phyloP scores from a whole-genome alignment of 2,797 vertebrate species.

The Dallia pectoralis region DNA sequence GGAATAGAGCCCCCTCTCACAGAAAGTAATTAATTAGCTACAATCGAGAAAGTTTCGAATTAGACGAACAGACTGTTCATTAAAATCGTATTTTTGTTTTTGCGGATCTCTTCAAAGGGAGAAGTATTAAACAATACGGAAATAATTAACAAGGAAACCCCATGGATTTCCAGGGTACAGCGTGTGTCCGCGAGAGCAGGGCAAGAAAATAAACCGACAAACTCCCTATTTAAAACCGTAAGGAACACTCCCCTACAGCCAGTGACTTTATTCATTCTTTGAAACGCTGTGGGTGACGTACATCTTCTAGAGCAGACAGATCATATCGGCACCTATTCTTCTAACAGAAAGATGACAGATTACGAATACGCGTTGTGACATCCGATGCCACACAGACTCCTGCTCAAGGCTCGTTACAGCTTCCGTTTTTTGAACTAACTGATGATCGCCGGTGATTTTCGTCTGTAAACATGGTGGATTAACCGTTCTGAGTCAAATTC shows the following conservation, averaged over 20 bases:
- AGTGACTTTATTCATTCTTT: neutral
- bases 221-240: constrained; percentile 29
- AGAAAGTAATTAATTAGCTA: constrained; percentile 28
- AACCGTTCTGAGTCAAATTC: neutral
- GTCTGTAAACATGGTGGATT: neutral
- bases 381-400: neutral
- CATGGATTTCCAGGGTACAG: constrained; percentile 19
- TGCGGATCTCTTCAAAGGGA: constrained; percentile 29
- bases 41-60: constrained; percentile 30
- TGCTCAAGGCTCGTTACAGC: neutral
- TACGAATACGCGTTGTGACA: neutral
- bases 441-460: too few species aligned
- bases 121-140: constrained; percentile 25
- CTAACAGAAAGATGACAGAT: constrained; percentile 6
- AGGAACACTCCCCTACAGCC: constrained; percentile 11
- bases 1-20: neutral
- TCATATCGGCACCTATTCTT: constrained; percentile 9
- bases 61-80: constrained; percentile 27
- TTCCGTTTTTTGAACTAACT: neutral
- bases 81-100: constrained; percentile 35
- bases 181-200: neutral
- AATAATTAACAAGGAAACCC: constrained; percentile 38
- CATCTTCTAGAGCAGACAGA: constrained; percentile 2
- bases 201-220: constrained; percentile 24
- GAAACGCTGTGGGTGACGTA: neutral